These are phyloP conservation scores for Coptotermes formosanus DNA, from an alignment of 1,140 invertebrate genomes.

Conservation along the genomic window DNA sequence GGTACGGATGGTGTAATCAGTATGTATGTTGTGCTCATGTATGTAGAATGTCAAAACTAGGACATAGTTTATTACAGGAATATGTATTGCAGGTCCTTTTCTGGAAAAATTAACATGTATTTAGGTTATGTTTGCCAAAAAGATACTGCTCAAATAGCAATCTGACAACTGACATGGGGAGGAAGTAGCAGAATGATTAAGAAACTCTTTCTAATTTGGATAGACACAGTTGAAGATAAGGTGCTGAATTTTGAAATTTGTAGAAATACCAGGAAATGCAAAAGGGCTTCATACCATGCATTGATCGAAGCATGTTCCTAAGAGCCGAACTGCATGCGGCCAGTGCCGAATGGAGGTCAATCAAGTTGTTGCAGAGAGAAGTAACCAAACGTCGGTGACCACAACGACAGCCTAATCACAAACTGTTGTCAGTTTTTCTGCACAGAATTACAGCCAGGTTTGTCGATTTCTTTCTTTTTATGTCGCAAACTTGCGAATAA, in stretches of 20 bases:
- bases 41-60: too few species aligned
- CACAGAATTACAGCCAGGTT: too few species aligned
- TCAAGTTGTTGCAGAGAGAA: constrained; percentile 6
- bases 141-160: background rate
- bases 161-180: background rate
- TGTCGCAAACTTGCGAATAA: too few species aligned
- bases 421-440: background rate
- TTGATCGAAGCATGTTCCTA: background rate
- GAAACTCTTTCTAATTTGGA: background rate
- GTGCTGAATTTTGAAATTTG: background rate
- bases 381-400: background rate
- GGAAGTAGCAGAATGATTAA: background rate
- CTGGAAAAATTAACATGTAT: too few species aligned
- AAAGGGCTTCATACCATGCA: background rate
- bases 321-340: constrained; percentile 12
- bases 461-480: too few species aligned
- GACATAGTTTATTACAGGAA: too few species aligned
- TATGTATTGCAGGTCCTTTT: too few species aligned
- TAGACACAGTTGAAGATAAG: background rate
- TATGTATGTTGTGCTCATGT: too few species aligned
- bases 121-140: too few species aligned
- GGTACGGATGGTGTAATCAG: too few species aligned
- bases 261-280: background rate
- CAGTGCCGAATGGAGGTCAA: background rate
- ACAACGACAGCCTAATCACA: background rate